Base-by-base conservation (phyloP, 2,888 invertebrate genomes). In the Aleiodes testaceus region DNA sequence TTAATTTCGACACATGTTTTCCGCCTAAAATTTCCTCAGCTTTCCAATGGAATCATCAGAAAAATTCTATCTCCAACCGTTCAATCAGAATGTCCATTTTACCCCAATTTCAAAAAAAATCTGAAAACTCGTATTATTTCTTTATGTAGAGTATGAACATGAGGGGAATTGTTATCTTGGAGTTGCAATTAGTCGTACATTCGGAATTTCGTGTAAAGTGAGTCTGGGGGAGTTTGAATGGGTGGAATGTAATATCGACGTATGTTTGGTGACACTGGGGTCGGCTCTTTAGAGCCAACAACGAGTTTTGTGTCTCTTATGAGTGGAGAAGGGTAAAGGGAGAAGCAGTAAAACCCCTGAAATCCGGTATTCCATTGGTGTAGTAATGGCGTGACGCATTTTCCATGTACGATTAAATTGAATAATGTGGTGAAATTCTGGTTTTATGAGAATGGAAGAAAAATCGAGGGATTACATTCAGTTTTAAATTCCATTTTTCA, bases 221-320 rank as follows among this genome's bases (percentile, higher is more conserved):
- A 4, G 36, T 42, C 59, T 59, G 59, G 42, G 18, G 16, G 42
- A 1, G 36, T 36, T 12, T 30, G 20, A 36, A 42, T 42, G 59
- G 42, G 42, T 36, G 36, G 16, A 59, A 42, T 36, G 36, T 59
- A 59, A 59, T 36, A 59, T 59, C 59, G 59, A 59, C 59, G 59
- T 59, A 42, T 59, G 36, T 59, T 59, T 59, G 59, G 59, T 59
- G 36, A 59, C 59, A 42, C 59, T 36, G 59, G 59, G 36, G 59
- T 36, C 36, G 42, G 59, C 59, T 42, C 59, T 59, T 59, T 59
- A 42, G 36, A 42, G 59, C 36, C 59, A 36, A 59, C 59, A 59
- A 36, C 36, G 36, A 59, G 20, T 42, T 42, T 18, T 36, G 59
- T 59, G 30, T 59, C 4, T 36, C n/a, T 30, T 55, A 55, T 30